Conservation (phyloP, 2,113 vertebrate species). For the Actenoides hombroni region DNA sequence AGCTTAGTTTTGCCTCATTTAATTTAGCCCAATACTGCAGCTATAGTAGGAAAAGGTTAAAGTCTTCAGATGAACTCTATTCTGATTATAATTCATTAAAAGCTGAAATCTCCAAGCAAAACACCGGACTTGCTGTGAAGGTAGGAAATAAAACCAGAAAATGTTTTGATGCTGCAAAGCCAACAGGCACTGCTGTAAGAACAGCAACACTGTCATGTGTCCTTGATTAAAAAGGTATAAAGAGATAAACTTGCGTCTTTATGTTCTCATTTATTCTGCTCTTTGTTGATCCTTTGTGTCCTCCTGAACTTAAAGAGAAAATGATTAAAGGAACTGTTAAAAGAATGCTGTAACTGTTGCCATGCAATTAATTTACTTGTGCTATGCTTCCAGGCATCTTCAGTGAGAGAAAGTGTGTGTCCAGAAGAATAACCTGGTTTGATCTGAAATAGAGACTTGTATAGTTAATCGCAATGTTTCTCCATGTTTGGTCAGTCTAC, state of each 20-base stretch:
- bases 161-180: not conserved
- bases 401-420: not conserved
- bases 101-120: not conserved
- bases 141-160: not conserved
- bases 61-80: not conserved
- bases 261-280: not conserved
- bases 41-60: not conserved
- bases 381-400: not conserved
- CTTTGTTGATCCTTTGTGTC: not conserved
- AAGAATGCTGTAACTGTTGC: not conserved
- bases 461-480: not conserved
- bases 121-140: not conserved
- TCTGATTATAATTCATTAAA: not conserved
- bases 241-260: not conserved
- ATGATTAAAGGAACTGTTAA: not conserved
- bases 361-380: not conserved
- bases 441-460: not conserved
- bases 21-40: not conserved
- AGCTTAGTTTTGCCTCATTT: not conserved
- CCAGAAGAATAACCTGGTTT: not conserved
- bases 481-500: not conserved
- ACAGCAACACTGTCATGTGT: rapidly evolving
- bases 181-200: not conserved
- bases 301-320: not conserved
- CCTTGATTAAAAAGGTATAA: not conserved